Base-by-base conservation (phyloP, 2,113 vertebrate genomes). In the Nycticebus coucang region DNA sequence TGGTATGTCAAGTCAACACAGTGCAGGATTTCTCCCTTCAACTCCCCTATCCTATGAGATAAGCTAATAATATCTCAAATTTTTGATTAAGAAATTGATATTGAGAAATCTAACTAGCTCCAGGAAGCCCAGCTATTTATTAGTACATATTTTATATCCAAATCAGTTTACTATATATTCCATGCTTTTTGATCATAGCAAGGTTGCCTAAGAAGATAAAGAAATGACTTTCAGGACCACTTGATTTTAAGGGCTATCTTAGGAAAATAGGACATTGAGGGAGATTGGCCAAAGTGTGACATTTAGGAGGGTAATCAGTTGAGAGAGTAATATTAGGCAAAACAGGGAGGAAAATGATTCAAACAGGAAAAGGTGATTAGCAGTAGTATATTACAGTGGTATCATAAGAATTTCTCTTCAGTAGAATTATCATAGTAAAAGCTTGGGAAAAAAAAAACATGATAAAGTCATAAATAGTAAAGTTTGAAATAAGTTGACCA, bases 391-490 rank as follows among this genome's bases (percentile, higher is more conserved):
- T 55, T 69, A 33, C 26, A 86, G 60, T 62, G 50, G 15, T 82
- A 81, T 79, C 21, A 24, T 62, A 87, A 77, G n/a, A 68, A 86
- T 87, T 86, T 89, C 14, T 80, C 69, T 55, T 96, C 17, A 86
- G 5, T 82, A 69, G 17, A 10, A 6, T 74, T 59, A 19, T 85
- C 66, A 81, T 6, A 85, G 7, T 85, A 89, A 82, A 37, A 86
- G 18, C 69, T 77, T 50, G 45, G n/a, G 12, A 13, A 4, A 81
- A 87, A 4, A 81, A 87, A 92, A 93, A 50, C 11, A 66, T 64
- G 45, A 59, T 82, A 26, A 87, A 60, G 35, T 24, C 79, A 85
- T 79, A 92, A 79, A 59, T 19, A 62, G 53, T 64, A 72, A 50
- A 89, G 78, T 50, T 33, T 79, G 35, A 88, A 74, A 82, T 59